phyloP scores from a whole-genome alignment of 2,797 vertebrate species.

The Arnoldichthys spilopterus region DNA sequence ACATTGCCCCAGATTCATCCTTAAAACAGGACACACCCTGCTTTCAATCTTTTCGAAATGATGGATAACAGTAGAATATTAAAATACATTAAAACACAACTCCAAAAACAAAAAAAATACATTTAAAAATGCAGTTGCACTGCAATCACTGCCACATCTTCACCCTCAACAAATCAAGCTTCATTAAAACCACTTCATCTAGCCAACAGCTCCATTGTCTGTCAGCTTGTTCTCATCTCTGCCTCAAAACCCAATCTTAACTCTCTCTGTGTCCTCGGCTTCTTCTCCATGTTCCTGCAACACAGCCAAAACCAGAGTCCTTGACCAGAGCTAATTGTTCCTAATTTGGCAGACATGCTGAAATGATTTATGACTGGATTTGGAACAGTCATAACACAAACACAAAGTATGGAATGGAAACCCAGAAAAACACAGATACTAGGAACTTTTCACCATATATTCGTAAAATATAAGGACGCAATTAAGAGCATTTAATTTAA shows the following conservation, averaged over 20 bases:
- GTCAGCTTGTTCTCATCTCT: constrained; percentile 26
- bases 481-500: background rate
- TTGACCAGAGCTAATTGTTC: constrained; percentile 4
- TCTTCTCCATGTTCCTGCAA: background rate
- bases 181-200: background rate
- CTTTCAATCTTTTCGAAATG: background rate
- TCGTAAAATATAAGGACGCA: background rate
- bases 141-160: background rate
- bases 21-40: background rate
- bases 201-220: constrained; percentile 12
- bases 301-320: background rate
- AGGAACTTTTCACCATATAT: background rate
- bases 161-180: constrained; percentile 2
- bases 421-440: background rate
- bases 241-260: constrained; percentile 9
- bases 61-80: background rate
- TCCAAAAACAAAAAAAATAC: background rate
- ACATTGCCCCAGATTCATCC: background rate
- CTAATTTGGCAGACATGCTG: constrained; percentile 1
- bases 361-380: background rate
- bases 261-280: background rate
- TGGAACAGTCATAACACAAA: background rate
- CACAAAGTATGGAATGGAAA: background rate
- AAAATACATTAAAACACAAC: background rate
- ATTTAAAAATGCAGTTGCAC: no score